phyloP scores from a whole-genome alignment of 1,140 invertebrate genomes.

The Heliconius hewitsoni region DNA sequence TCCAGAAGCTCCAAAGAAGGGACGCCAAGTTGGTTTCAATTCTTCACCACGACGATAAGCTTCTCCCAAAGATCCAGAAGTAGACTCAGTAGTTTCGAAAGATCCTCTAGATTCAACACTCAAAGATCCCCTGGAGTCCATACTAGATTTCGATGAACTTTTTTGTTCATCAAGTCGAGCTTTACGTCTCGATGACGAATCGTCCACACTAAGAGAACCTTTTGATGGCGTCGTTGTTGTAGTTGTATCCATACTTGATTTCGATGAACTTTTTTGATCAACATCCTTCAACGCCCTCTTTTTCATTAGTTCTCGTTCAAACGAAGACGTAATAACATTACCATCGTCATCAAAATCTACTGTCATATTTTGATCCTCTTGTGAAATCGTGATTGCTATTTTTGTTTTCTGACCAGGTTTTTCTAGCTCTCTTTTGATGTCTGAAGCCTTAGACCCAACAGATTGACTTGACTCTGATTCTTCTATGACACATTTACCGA shows the following conservation, averaged over 20 bases:
- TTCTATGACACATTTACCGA: slow-evolving; percentile 75
- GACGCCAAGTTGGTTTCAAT: slow-evolving; percentile 88
- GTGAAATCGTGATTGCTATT: slow-evolving; percentile 80
- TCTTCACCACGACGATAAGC: slow-evolving; percentile 86
- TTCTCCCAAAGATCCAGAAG: slow-evolving; percentile 86
- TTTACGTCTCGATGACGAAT: slow-evolving; percentile 75
- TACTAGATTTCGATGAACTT: slow-evolving; percentile 83
- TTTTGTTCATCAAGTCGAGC: slow-evolving; percentile 78
- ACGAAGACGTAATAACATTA: slow-evolving; percentile 74
- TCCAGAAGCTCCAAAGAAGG: slow-evolving; percentile 90
- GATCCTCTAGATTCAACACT: slow-evolving; percentile 86
- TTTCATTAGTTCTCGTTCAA: slow-evolving; percentile 70
- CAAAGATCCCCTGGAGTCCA: slow-evolving; percentile 83
- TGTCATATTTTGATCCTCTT: slow-evolving; percentile 80
- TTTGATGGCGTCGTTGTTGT: slow-evolving; percentile 77
- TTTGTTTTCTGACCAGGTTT: slow-evolving; percentile 73
- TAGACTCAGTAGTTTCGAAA: slow-evolving; percentile 87
- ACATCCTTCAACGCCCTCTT: slow-evolving; percentile 72
- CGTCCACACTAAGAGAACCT: slow-evolving; percentile 78
- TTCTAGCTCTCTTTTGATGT: slow-evolving; percentile 60
- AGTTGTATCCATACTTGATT: slow-evolving; percentile 76
- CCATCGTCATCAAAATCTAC: slow-evolving; percentile 78
- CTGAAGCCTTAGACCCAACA: slow-evolving; percentile 69
- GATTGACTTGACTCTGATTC: slow-evolving; percentile 80
- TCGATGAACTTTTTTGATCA: slow-evolving; percentile 79